These are phyloP conservation scores for Enteromius anoplus DNA, from an alignment of 2,797 vertebrate genomes.

Conservation along the genomic window DNA sequence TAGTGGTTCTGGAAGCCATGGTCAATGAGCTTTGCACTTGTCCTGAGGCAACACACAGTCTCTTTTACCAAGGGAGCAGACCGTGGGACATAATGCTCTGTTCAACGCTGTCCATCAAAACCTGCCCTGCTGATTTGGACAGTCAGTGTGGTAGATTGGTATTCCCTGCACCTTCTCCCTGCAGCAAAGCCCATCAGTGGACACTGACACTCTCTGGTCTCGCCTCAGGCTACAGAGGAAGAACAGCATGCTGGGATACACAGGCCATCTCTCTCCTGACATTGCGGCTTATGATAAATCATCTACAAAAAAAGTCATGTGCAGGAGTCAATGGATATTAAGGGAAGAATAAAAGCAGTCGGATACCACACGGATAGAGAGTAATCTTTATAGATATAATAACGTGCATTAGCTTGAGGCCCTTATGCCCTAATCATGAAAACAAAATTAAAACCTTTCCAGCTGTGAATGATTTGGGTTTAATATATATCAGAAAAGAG, in stretches of 20 bases:
- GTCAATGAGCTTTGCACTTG: conserved; percentile 68
- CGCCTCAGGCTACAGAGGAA: conserved; percentile 66
- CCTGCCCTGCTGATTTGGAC: conserved; percentile 66
- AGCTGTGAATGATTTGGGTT: conserved; percentile 35
- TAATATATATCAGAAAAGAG: conserved; percentile 38
- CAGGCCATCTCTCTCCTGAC: conserved; percentile 34
- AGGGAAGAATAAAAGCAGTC: conserved; percentile 22
- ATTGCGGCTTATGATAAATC: conserved; percentile 55
- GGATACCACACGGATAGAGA: neutral
- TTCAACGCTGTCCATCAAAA: conserved; percentile 68
- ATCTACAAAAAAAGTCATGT: conserved; percentile 37
- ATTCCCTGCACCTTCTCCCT: conserved; percentile 68
- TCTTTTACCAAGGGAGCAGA: conserved; percentile 70
- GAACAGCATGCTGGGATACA: conserved; percentile 56
- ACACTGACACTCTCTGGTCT: conserved; percentile 64
- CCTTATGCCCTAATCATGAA: conserved; percentile 36
- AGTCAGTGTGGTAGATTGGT: conserved; percentile 62
- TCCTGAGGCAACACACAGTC: conserved; percentile 69
- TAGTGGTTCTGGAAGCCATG: conserved; percentile 53
- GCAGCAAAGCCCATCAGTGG: conserved; percentile 72
- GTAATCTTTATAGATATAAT: conserved; percentile 19
- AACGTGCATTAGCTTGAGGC: conserved; percentile 22
- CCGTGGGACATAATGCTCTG: conserved; percentile 70
- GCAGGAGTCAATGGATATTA: conserved; percentile 19
- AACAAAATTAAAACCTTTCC: conserved; percentile 45